phyloP scores from a whole-genome alignment of 2,797 vertebrate species.

The Ibycter americanus region DNA sequence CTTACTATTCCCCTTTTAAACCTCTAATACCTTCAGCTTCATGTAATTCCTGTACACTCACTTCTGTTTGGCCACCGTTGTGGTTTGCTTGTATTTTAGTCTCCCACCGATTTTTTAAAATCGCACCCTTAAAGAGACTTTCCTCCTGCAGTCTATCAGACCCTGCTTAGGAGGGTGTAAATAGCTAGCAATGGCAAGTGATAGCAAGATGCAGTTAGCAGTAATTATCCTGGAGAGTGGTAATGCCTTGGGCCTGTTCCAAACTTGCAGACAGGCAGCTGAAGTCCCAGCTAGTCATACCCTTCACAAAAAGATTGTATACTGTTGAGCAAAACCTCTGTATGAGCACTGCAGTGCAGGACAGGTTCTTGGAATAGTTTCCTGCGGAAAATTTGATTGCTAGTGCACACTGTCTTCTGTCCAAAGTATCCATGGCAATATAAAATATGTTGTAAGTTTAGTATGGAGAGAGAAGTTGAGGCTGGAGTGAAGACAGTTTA shows the following conservation, averaged over 20 bases:
- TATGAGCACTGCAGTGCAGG: conserved; percentile 33
- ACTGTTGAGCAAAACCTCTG: conserved; percentile 18
- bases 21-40: not conserved
- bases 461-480: conserved; percentile 51
- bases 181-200: not conserved
- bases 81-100: not conserved
- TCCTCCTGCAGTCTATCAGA: not conserved
- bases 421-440: conserved; percentile 68
- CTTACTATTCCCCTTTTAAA: not conserved
- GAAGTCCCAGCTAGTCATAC: not conserved
- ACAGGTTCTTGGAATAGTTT: conserved; percentile 67
- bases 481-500: conserved; percentile 46
- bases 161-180: not conserved
- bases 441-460: conserved; percentile 56
- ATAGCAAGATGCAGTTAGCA: not conserved
- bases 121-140: not conserved
- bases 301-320: conserved; percentile 11
- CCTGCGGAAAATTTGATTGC: conserved; percentile 55
- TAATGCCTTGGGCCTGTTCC: not conserved
- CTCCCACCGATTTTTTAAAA: not conserved
- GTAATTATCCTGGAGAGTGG: not conserved
- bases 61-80: not conserved
- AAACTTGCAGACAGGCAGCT: not conserved
- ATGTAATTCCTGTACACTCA: not conserved
- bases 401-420: conserved; percentile 38